Conservation (phyloP, 53 echinoderm and acorn worm species). For the Luidia sarsii region DNA sequence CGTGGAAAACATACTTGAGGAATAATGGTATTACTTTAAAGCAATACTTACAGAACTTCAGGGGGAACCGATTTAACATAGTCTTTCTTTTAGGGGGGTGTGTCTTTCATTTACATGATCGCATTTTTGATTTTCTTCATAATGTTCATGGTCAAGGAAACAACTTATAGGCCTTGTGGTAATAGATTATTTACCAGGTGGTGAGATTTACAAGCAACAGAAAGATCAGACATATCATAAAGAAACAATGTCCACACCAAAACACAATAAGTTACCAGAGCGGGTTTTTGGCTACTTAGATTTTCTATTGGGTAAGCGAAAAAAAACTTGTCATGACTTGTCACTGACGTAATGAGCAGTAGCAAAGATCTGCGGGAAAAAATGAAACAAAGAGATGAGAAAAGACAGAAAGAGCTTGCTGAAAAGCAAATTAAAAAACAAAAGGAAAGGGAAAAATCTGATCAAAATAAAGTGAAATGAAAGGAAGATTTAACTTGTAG, state of each 20-base stretch:
- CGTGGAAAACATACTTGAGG: conserved; percentile 43
- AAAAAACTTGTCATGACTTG: too few relatives aligned
- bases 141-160: conserved; percentile 54
- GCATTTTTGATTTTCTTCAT: conserved; percentile 50
- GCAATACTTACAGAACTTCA: conserved; percentile 25
- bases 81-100: conserved; percentile 53
- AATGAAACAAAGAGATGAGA: conserved; percentile 6
- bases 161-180: conserved; percentile 40
- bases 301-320: conserved; percentile 29
- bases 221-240: conserved; percentile 14
- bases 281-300: conserved; percentile 57
- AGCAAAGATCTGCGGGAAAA: conserved; percentile 23
- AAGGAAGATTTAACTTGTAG: conserved; percentile 52
- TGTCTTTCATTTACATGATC: conserved; percentile 26
- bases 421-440: conserved; percentile 13
- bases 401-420: conserved; percentile 18
- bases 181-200: conserved; percentile 51
- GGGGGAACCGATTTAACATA: conserved; percentile 49
- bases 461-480: conserved; percentile 33
- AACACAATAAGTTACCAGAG: conserved; percentile 49
- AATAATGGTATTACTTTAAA: neutral
- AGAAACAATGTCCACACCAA: conserved; percentile 37
- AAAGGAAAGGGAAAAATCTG: conserved; percentile 26
- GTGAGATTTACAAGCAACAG: conserved; percentile 22
- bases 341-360: too few relatives aligned